These are phyloP conservation scores for Lasioglossum lativentre DNA, from an alignment of 2,888 invertebrate species.

Conservation along the genomic window DNA sequence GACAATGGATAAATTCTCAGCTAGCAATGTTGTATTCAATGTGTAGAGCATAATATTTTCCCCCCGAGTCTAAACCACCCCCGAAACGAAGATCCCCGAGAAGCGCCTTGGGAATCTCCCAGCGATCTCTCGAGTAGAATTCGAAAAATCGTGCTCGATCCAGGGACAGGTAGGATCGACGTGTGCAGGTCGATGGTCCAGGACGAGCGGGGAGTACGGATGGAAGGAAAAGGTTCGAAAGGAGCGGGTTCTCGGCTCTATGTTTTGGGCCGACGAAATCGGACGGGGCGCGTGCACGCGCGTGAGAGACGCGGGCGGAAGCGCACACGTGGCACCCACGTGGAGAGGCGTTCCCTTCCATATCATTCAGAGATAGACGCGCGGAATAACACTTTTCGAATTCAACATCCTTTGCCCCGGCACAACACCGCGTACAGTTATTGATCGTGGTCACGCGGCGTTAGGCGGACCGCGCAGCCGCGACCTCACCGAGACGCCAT, in stretches of 20 bases:
- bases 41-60: too few relatives aligned
- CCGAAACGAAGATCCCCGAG: too few relatives aligned
- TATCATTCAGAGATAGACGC: constrained; percentile 85
- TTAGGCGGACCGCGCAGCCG: constrained; percentile 85
- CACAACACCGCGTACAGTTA: constrained; percentile 75
- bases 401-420: constrained; percentile 83
- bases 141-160: background rate
- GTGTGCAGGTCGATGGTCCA: background rate
- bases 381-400: constrained; percentile 85
- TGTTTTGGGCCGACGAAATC: constrained; percentile 45
- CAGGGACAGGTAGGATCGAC: background rate
- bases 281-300: constrained; percentile 64
- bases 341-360: constrained; percentile 84
- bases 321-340: constrained; percentile 83
- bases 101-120: too few relatives aligned
- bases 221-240: background rate
- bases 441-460: constrained; percentile 85
- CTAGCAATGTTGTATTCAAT: too few relatives aligned
- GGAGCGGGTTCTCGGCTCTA: background rate
- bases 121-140: background rate
- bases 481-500: constrained; percentile 81
- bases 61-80: too few relatives aligned
- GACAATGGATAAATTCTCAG: too few relatives aligned
- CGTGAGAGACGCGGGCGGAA: constrained; percentile 74
- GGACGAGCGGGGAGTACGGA: background rate